A percentile compares a stretch with the other conserved stretches of the same genome.
Conservation (phyloP, 2,797 vertebrate genomes). For the Mormyrops boulengeri region DNA sequence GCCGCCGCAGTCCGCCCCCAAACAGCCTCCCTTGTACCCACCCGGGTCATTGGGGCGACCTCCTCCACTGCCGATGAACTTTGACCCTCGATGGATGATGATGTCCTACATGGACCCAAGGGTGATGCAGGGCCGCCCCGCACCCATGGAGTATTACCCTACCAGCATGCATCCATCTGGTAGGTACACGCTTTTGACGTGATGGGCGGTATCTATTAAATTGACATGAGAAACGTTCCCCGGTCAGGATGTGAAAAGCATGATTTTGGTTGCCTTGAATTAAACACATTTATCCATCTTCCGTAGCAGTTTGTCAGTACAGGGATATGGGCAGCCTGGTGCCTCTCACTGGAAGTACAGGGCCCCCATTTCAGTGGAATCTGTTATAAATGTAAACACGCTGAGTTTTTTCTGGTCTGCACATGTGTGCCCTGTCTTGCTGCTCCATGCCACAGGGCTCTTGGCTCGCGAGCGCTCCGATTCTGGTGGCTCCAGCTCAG, state of each 20-base stretch:
- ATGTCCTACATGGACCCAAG: slow-evolving; percentile 88
- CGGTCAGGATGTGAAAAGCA: neutral
- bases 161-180: slow-evolving; percentile 81
- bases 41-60: slow-evolving; percentile 74
- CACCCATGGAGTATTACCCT: slow-evolving; percentile 81
- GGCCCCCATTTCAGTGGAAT: neutral
- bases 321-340: neutral
- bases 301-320: neutral
- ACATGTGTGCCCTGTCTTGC: neutral
- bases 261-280: neutral
- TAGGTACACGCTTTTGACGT: slow-evolving; percentile 41
- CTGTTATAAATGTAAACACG: neutral
- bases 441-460: slow-evolving; percentile 56
- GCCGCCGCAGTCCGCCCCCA: slow-evolving; percentile 58
- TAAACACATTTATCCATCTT: neutral
- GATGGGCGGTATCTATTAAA: neutral
- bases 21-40: slow-evolving; percentile 70
- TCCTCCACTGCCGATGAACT: slow-evolving; percentile 80
- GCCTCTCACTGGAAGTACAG: neutral
- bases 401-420: neutral
- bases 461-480: slow-evolving; percentile 84
- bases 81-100: slow-evolving; percentile 93
- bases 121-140: slow-evolving; percentile 81
- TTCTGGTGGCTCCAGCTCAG: slow-evolving; percentile 82
- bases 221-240: neutral